Percentiles rank a stretch among this genome's conserved stretches.
These are phyloP conservation scores for Chrysopilus asiliformis DNA, from an alignment of 2,888 invertebrate genomes.

Conservation along the genomic window DNA sequence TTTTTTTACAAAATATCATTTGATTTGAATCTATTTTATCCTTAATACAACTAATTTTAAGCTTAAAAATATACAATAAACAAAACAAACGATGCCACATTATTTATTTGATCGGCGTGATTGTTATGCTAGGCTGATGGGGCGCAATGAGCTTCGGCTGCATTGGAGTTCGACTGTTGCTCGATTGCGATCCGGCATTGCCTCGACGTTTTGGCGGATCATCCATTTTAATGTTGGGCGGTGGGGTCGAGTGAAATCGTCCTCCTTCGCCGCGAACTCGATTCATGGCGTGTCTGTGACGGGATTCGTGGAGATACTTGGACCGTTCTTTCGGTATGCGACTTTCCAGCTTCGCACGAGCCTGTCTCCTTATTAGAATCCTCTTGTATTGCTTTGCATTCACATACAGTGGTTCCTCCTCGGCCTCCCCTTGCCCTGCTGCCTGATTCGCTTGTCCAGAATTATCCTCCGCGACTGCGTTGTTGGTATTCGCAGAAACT, in stretches of 20 bases:
- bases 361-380: constrained; percentile 87
- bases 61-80: too few species aligned
- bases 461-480: constrained; percentile 4
- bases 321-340: constrained; percentile 94
- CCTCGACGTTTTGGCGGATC: constrained; percentile 7
- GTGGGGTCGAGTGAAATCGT: constrained; percentile 73
- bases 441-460: neutral
- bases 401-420: constrained; percentile 94
- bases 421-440: constrained; percentile 35
- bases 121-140: constrained; percentile 32
- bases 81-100: too few species aligned
- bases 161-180: constrained; percentile 15
- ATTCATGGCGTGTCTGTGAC: constrained; percentile 96
- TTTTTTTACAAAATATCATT: too few species aligned
- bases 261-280: constrained; percentile 93
- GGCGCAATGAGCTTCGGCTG: constrained; percentile 34
- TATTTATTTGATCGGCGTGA: constrained; percentile 33
- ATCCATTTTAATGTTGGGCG: constrained; percentile 20
- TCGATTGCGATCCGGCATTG: constrained; percentile 12
- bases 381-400: constrained; percentile 97
- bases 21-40: too few species aligned
- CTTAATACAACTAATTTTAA: too few species aligned
- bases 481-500: constrained; percentile 14
- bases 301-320: constrained; percentile 96
- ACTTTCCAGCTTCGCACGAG: constrained; percentile 87